Evolutionary conservation across 2,113 vertebrate species (phyloP).

Genomic region (Ophiodon elongatus): DNA sequence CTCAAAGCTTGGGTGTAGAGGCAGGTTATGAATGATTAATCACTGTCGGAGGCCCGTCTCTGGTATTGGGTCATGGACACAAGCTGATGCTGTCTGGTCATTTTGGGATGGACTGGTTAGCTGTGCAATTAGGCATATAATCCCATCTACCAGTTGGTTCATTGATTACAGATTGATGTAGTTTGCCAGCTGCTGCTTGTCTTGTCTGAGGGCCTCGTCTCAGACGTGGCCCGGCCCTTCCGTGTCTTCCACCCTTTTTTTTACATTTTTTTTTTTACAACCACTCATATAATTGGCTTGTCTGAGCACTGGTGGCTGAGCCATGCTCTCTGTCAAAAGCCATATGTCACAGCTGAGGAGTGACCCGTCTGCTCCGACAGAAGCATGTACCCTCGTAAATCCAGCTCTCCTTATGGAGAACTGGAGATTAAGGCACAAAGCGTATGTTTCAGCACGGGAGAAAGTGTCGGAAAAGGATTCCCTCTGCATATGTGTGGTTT

Average conservation of each 20-base stretch:
- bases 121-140: constrained; percentile 87
- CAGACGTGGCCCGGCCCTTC: constrained; percentile 68
- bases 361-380: constrained; percentile 51
- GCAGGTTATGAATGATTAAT: constrained; percentile 81
- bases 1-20: constrained; percentile 62
- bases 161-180: constrained; percentile 86
- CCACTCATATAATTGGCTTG: constrained; percentile 73
- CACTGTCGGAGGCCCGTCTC: constrained; percentile 51
- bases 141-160: constrained; percentile 84
- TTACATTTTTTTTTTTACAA: constrained; percentile 55
- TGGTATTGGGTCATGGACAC: constrained; percentile 79
- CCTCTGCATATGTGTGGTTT: constrained; percentile 20
- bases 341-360: constrained; percentile 80
- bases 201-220: constrained; percentile 74
- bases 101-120: constrained; percentile 79
- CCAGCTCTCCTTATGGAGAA: constrained; percentile 60
- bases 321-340: constrained; percentile 72
- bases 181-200: constrained; percentile 85
- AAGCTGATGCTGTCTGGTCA: constrained; percentile 82
- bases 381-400: constrained; percentile 51
- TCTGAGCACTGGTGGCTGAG: constrained; percentile 65
- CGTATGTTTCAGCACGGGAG: constrained; percentile 57
- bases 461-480: constrained; percentile 68
- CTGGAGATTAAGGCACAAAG: constrained; percentile 62
- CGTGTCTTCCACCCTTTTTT: constrained; percentile 58